A percentile compares a stretch with the other conserved stretches of the same genome.
phyloP scores from a whole-genome alignment of 2,888 invertebrate species.

The Nipponacmea schrenckii region DNA sequence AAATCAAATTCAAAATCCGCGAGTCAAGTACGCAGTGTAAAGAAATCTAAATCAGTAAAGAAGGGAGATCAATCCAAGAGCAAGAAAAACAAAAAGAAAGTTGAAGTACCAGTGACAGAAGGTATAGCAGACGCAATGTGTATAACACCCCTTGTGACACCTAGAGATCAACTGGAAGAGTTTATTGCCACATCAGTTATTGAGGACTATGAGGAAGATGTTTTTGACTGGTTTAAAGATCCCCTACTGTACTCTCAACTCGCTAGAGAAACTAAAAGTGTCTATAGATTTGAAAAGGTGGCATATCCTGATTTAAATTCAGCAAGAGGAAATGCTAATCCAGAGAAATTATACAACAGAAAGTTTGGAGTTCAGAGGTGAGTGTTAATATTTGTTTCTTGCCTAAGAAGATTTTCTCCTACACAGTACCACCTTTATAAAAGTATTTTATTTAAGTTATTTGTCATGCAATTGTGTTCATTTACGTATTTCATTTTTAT shows the following conservation, averaged over 20 bases:
- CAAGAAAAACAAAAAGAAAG: conserved; percentile 37
- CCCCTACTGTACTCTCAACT: conserved; percentile 59
- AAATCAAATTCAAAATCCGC: conserved; percentile 32
- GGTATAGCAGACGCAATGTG: conserved; percentile 44
- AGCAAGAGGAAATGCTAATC: conserved; percentile 68
- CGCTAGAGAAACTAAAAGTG: conserved; percentile 69
- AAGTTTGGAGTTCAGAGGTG: conserved; percentile 72
- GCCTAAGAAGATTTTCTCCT: no score
- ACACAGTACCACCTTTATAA: no score
- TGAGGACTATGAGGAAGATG: conserved; percentile 38
- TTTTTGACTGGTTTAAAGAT: conserved; percentile 41
- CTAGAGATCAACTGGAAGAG: conserved; percentile 35
- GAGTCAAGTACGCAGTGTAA: conserved; percentile 12
- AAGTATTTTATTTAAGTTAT: no score
- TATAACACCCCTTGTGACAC: conserved; percentile 42
- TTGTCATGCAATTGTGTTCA: no score
- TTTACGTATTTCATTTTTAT: no score
- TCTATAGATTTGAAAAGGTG: conserved; percentile 79
- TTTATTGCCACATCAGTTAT: conserved; percentile 34
- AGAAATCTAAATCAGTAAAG: conserved; percentile 22
- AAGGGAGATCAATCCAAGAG: conserved; percentile 28
- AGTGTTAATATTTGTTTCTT: conserved; percentile 28
- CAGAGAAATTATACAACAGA: conserved; percentile 75
- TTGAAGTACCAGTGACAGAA: conserved; percentile 32
- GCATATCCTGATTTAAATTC: conserved; percentile 81